Evolutionary conservation across 1,140 invertebrate species (phyloP), one percentile per base, ranked within the genome.

Genomic region (Temnothorax nylanderi): DNA sequence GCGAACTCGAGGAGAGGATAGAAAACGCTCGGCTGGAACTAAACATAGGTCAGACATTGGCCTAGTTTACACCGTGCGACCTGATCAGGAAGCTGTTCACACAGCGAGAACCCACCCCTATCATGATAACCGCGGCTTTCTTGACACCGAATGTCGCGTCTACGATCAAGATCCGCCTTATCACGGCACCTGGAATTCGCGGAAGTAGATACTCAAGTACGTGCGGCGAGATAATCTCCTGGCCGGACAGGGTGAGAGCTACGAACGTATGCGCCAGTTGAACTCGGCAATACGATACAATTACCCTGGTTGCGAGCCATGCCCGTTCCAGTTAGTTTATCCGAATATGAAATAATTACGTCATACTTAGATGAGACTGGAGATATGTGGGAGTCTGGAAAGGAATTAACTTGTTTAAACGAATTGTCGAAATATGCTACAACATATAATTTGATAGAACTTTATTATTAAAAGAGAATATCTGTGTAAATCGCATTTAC

Each of bases 51-150:
- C 87, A 91, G 6, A 89, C 82, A n/a, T 85, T 92, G 1, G n/a
- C n/a, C n/a, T n/a, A n/a, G n/a, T n/a, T n/a, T n/a, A n/a, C n/a
- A n/a, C n/a, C n/a, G n/a, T n/a, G n/a, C n/a, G n/a, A n/a, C n/a
- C n/a, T n/a, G n/a, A n/a, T n/a, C 16, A 92, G 91, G 56, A 91
- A 89, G 65, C 69, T 95, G 26, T 95, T 94, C 44, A 91, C 76
- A 0, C 80, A 88, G 13, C 86, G 74, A 6, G 92, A 94, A 44
- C 94, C 93, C 2, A 94, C 92, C 5, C 87, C 92, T 0, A 94
- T 91, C 2, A 93, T 93, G 85, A 90, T 95, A 0, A 93, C 94
- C 0, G 77, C 92, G 0, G 91, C 92, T 10, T 95, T 95, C 56
- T 62, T 95, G 1, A 95, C 4, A 88, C 90, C 13, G 95, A 95